Evolutionary conservation across 2,888 invertebrate genomes (phyloP), one percentile per base, ranked within the genome.

Genomic region (Fissipunctia ypsillon): DNA sequence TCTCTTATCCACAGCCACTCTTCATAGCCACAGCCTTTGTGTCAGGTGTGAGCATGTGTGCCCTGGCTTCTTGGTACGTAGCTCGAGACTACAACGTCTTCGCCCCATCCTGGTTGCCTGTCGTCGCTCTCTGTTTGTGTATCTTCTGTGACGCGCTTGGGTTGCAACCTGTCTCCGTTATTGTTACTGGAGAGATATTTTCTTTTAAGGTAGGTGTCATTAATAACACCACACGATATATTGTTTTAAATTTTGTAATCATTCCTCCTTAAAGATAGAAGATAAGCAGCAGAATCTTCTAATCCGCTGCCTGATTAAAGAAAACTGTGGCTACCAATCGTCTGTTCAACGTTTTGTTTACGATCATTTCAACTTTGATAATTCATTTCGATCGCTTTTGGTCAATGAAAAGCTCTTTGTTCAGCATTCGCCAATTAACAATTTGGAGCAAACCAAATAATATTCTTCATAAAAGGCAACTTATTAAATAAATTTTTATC

Each of bases 121-220:
- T 97, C 3, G 83, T 90, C 0, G 93, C 96, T 0, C 88, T 97
- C 0, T 97, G 97, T 31, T 38, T 95, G 4, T 97, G 95, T 86
- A 95, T 97, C 83, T 93, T 97, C 84, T 90, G 94, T 16, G 97
- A 97, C 73, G 91, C 96, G 0, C 88, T 96, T 2, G 97, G 97
- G 0, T 89, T 97, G 52, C 96, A 96, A 59, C 96, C 97, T 0
- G 93, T 95, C 0, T 96, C 97, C 0, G 94, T 96, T 9, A 93
- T 97, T 2, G 85, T 97, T 1, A 91, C 92, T 0, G 93, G 96
- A 0, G 97, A 97, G 84, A 94, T 97, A 73, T 97, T 97, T 77
- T 95, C 96, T 3, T 96, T 91, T 67, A 95, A 95, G 92, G 96
- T 95, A 81, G 64, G 65, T 64, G 3, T 43, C 9, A 31, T 4